phyloP scores from a whole-genome alignment of 2,113 vertebrate species.

The Mormoops blainvillei region DNA sequence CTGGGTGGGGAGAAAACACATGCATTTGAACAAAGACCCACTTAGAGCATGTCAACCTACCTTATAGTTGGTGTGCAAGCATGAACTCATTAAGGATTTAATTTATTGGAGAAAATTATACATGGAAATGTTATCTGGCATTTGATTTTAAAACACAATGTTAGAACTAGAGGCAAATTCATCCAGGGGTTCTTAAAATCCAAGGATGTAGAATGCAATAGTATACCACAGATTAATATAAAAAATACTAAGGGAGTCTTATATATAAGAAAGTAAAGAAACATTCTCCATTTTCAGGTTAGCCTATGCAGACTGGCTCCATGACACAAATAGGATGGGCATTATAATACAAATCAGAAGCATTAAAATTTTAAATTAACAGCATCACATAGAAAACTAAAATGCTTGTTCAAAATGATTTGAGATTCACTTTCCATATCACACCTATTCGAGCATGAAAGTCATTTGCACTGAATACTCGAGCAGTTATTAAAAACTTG shows the following conservation, averaged over 20 bases:
- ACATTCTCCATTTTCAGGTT: not conserved
- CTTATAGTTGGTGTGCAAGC: not conserved
- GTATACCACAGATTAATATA: not conserved
- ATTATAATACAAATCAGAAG: not conserved
- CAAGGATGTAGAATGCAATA: not conserved
- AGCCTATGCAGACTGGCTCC: not conserved
- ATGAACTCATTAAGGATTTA: not conserved
- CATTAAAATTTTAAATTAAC: not conserved
- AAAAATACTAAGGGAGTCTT: not conserved
- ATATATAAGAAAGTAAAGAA: not conserved
- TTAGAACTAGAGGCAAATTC: not conserved
- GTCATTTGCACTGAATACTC: not conserved
- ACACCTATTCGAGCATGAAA: not conserved
- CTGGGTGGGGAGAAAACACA: conserved; percentile 76
- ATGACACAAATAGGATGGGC: not conserved
- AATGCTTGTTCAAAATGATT: not conserved
- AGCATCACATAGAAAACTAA: not conserved
- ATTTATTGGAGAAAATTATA: not conserved
- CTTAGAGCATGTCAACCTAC: not conserved
- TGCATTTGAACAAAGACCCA: not conserved
- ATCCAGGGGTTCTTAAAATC: not conserved
- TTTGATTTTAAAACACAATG: not conserved
- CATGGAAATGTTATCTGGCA: not conserved
- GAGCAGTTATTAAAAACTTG: not conserved
- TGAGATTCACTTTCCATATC: not conserved